Base-by-base conservation (phyloP, 2,113 vertebrate species). In the Elephas maximus region DNA sequence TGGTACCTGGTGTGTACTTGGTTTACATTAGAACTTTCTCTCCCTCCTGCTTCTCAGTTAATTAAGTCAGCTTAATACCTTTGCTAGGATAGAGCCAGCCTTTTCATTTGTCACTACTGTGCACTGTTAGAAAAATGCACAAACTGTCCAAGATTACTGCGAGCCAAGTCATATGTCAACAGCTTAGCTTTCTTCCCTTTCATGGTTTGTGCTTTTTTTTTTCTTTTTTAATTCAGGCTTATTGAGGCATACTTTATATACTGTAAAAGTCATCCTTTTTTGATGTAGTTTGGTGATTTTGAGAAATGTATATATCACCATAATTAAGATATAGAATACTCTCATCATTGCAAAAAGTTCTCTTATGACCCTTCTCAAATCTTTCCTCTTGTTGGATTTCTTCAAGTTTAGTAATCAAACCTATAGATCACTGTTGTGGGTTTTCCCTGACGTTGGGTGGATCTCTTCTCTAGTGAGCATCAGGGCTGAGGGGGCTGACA, bases 251-350 rank as follows among this genome's bases (percentile, higher is more conserved):
- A 86, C 37, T 83, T 94, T 91, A 79, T 24, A 77, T 67, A 91
- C 23, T 93, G 30, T 53, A 80, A 86, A 76, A 41, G 51, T 83
- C 11, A 79, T 5, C 17, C 44, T 88, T 89, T 65, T 41, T 71
- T 89, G 67, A 45, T 44, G 18, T 53, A 18, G 28, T 76, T 74
- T 86, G 90, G 60, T 93, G 83, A 90, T 89, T 95, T 96, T 80
- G 26, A 53, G 79, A 85, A 30, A 9, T 37, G 6, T 44, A 57
- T 30, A 37, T n/a, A 53, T 18, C 20, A 69, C 51, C 9, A 15
- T 21, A 74, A 83, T 88, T 65, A 92, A 80, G 48, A 78, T 24
- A 80, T 41, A 85, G 84, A 94, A 73, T 30, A 79, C 85, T 28
- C 95, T 89, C 9, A 30, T 87, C 48, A 30, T n/a, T 6, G 8